Evolutionary conservation across 2,888 invertebrate genomes (phyloP).

Genomic region (Sphaerophoria rueppellii): DNA sequence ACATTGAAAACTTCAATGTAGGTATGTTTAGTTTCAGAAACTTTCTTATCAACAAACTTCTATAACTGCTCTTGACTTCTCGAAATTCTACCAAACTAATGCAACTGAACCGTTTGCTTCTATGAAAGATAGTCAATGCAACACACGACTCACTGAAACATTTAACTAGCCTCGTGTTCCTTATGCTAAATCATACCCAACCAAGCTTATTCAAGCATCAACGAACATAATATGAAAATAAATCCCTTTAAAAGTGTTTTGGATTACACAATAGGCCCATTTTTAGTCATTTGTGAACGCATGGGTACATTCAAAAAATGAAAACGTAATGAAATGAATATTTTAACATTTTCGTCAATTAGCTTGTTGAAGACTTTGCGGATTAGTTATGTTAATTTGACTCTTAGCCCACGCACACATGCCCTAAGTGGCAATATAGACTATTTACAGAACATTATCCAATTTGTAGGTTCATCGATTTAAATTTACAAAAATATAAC

Average conservation of each 20-base stretch:
- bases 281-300: background rate
- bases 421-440: slow-evolving; percentile 2
- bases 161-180: background rate
- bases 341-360: slow-evolving; percentile 25
- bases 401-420: background rate
- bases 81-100: no score
- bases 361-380: background rate
- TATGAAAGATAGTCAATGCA: no score
- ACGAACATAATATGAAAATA: background rate
- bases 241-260: slow-evolving; percentile 40
- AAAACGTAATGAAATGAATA: slow-evolving; percentile 26
- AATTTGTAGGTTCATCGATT: slow-evolving; percentile 24
- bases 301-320: background rate
- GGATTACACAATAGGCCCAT: slow-evolving; percentile 28
- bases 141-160: background rate
- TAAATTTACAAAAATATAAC: background rate
- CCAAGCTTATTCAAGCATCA: background rate
- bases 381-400: slow-evolving; percentile 1
- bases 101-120: no score
- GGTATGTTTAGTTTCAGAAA: no score
- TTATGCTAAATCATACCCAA: background rate
- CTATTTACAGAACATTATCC: slow-evolving; percentile 27
- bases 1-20: no score
- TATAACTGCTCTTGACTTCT: no score
- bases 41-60: no score